A percentile compares a stretch with the other conserved stretches of the same genome.
These are phyloP conservation scores for Tenebrio molitor DNA, from an alignment of 1,140 invertebrate genomes.

Conservation along the genomic window DNA sequence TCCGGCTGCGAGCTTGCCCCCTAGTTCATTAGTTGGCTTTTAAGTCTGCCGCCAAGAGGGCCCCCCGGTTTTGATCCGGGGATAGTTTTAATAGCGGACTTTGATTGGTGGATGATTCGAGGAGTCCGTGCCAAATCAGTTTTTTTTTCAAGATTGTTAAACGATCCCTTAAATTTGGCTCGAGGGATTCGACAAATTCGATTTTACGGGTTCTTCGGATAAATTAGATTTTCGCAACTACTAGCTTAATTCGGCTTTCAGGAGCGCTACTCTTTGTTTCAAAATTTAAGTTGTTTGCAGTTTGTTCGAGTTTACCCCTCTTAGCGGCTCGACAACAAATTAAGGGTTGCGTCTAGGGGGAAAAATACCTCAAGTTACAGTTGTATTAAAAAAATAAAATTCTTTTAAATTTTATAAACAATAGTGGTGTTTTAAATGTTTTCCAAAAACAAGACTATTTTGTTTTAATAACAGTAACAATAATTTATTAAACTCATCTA, in stretches of 20 bases:
- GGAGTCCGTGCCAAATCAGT: constrained; percentile 10
- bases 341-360: no score
- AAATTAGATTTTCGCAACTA: constrained; percentile 31
- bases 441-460: no score
- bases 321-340: no score
- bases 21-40: constrained; percentile 11
- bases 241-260: constrained; percentile 19
- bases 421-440: no score
- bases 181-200: constrained; percentile 3
- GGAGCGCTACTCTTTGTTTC: constrained; percentile 16
- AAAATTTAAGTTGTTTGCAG: constrained; percentile 19
- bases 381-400: no score
- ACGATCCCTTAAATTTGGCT: constrained; percentile 33
- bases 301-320: constrained; percentile 10
- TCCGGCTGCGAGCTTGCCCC: not conserved
- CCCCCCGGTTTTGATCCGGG: not conserved
- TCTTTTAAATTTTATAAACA: no score
- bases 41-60: not conserved
- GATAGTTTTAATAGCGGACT: not conserved
- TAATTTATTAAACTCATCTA: no score
- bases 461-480: no score
- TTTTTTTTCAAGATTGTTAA: constrained; percentile 33
- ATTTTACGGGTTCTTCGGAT: constrained; percentile 18
- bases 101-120: not conserved
- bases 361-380: no score